A percentile compares a stretch with the other conserved stretches of the same genome.
Conservation (phyloP, 2,113 vertebrate species). For the Etheostoma cragini region DNA sequence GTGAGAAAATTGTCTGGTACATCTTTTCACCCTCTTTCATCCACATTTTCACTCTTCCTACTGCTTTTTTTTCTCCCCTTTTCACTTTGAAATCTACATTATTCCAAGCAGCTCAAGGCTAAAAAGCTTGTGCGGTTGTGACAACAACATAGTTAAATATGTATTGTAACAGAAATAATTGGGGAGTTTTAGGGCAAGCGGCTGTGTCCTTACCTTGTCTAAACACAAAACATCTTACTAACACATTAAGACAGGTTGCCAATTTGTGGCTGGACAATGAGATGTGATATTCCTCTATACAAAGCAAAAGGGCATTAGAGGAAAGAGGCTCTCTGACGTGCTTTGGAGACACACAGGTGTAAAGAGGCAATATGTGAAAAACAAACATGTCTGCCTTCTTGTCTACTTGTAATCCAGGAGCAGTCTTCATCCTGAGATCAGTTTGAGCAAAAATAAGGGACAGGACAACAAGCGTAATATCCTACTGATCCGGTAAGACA, state of each 20-base stretch:
- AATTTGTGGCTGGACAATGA: not conserved
- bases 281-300: not conserved
- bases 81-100: not conserved
- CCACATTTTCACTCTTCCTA: not conserved
- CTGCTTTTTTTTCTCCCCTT: conserved; percentile 16
- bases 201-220: not conserved
- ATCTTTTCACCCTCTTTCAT: conserved; percentile 4
- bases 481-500: conserved; percentile 34
- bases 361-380: conserved; percentile 49
- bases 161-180: not conserved
- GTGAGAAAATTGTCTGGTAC: conserved; percentile 53
- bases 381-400: conserved; percentile 48
- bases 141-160: not conserved
- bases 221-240: not conserved
- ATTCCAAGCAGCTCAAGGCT: not conserved
- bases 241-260: not conserved
- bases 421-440: conserved; percentile 19
- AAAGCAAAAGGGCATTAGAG: not conserved
- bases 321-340: not conserved
- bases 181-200: not conserved
- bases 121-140: not conserved
- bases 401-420: not conserved
- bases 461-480: not conserved
- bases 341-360: not conserved
- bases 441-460: not conserved